Evolutionary conservation across 2,797 vertebrate species (phyloP).

Genomic region (Pipistrellus kuhlii): DNA sequence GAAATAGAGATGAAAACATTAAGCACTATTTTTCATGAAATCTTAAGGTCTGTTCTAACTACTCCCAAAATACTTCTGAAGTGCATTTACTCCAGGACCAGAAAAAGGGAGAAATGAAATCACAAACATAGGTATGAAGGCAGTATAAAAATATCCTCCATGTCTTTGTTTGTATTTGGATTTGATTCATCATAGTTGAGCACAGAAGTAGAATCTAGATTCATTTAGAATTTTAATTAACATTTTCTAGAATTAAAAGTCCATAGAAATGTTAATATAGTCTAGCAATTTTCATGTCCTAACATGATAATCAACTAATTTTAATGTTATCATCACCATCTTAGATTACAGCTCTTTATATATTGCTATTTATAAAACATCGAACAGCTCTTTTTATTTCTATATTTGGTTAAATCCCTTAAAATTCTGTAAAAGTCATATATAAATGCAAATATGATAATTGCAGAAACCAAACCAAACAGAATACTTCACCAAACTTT

Average conservation of each 20-base stretch:
- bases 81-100: neutral
- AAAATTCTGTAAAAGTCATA: neutral
- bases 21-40: neutral
- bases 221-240: neutral
- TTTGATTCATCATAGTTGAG: neutral
- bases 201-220: neutral
- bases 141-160: neutral
- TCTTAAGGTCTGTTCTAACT: neutral
- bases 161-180: neutral
- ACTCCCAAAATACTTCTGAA: neutral
- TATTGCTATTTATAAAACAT: neutral
- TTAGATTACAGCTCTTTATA: neutral
- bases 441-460: neutral
- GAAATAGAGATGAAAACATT: neutral
- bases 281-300: neutral
- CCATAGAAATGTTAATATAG: neutral
- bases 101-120: neutral
- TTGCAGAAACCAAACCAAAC: neutral
- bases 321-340: neutral
- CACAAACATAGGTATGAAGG: neutral
- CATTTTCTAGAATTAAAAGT: neutral
- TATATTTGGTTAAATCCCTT: neutral
- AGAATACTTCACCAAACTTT: neutral
- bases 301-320: neutral
- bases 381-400: neutral